Conservation (phyloP, 2,797 vertebrate genomes). For the Chlorospingus semifuscus region DNA sequence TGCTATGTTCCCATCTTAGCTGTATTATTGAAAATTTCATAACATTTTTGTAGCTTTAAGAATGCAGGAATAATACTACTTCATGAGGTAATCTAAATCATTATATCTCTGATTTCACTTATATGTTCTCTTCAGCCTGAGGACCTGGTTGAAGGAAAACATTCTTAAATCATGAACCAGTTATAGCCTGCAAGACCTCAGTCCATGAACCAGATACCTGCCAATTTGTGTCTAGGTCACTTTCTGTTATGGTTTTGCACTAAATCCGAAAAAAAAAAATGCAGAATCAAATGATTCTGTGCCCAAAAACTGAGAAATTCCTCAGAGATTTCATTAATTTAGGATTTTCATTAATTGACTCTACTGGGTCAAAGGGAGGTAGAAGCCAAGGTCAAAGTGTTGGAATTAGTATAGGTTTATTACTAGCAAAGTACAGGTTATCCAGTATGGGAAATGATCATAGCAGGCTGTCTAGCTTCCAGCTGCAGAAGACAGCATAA, state of each 20-base stretch:
- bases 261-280: background rate
- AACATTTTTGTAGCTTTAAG: background rate
- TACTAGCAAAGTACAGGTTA: background rate
- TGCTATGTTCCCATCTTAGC: background rate
- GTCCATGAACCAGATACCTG: background rate
- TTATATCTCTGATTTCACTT: background rate
- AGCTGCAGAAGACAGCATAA: background rate
- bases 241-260: background rate
- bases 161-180: background rate
- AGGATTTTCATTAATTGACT: background rate
- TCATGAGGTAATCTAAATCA: background rate
- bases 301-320: rapidly evolving
- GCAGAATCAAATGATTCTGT: background rate
- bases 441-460: no score
- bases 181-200: background rate
- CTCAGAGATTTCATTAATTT: background rate
- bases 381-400: background rate
- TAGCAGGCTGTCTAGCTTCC: background rate
- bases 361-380: background rate
- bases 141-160: background rate
- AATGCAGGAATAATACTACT: background rate
- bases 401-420: background rate
- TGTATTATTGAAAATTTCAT: background rate
- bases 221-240: background rate
- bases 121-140: background rate